Evolutionary conservation across 1,140 invertebrate genomes (phyloP).

Genomic region (Zaprionus vittiger): DNA sequence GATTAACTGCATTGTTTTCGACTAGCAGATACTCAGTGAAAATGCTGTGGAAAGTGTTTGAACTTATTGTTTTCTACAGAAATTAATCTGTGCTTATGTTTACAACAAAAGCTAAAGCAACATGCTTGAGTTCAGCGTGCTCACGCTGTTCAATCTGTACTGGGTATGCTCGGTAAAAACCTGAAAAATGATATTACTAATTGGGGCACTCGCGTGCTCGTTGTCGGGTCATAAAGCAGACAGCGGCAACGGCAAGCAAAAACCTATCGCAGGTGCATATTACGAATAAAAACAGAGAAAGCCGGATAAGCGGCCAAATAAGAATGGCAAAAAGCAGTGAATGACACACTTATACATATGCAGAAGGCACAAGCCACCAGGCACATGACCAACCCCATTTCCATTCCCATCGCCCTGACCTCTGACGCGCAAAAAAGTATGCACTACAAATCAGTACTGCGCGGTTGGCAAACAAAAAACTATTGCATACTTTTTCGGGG

Average conservation of each 20-base stretch:
- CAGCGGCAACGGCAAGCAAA: conserved; percentile 38
- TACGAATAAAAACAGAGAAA: conserved; percentile 27
- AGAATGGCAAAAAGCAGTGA: background rate
- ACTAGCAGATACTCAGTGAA: conserved; percentile 7
- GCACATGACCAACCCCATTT: background rate
- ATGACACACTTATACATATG: conserved; percentile 2
- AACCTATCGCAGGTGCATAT: conserved; percentile 58
- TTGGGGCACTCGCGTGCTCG: conserved; percentile 49
- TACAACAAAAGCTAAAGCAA: background rate
- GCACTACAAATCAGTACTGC: conserved; percentile 33
- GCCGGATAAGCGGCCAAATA: conserved; percentile 40
- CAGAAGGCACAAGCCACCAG: background rate
- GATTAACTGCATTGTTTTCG: too few relatives aligned
- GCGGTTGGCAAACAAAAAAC: conserved; percentile 24
- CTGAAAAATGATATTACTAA: conserved; percentile 61
- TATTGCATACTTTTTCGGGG: conserved; percentile 44
- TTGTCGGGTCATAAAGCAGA: conserved; percentile 62
- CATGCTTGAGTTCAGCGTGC: background rate
- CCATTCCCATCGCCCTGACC: background rate
- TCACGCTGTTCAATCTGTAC: background rate
- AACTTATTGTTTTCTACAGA: too few relatives aligned
- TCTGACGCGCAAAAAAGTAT: conserved; percentile 16
- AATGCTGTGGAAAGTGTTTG: too few relatives aligned
- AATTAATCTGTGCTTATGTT: too few relatives aligned
- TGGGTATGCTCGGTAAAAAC: conserved; percentile 3